Percentiles rank a stretch among this genome's conserved stretches.
Evolutionary conservation across 2,797 vertebrate species (phyloP).

Genomic region (Spheniscus humboldti): DNA sequence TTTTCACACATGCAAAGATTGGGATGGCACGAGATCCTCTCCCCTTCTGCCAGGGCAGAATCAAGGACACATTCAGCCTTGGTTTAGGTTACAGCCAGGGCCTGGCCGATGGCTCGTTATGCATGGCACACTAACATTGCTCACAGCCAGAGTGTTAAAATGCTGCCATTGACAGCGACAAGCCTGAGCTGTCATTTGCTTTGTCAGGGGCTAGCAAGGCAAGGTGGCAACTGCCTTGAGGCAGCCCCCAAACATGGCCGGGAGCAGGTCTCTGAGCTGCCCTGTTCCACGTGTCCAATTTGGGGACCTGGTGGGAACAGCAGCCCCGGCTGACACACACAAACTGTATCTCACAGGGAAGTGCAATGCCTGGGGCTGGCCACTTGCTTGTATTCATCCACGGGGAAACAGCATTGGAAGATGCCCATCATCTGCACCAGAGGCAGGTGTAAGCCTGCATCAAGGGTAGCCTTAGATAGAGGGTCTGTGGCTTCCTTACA

Average conservation of each 20-base stretch:
- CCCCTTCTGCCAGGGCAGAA: not conserved
- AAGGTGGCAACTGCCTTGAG: not conserved
- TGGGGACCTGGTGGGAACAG: not conserved
- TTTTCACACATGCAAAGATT: not conserved
- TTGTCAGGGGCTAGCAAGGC: not conserved
- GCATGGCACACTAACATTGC: not conserved
- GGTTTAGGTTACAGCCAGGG: not conserved
- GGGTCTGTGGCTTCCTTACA: not conserved
- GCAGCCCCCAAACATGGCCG: not conserved
- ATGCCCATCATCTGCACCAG: not conserved
- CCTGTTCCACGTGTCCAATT: accelerated
- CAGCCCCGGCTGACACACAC: not conserved
- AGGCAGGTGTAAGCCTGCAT: not conserved
- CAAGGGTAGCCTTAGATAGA: not conserved
- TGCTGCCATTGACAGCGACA: not conserved
- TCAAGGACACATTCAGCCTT: not conserved
- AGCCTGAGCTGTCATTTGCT: not conserved
- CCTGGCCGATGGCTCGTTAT: not conserved
- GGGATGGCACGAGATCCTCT: not conserved
- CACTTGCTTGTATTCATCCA: not conserved
- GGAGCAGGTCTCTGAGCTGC: not conserved
- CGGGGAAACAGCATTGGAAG: not conserved
- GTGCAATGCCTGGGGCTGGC: not conserved
- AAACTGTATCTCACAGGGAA: not conserved
- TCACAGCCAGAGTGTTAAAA: not conserved